These are phyloP conservation scores for Montipora efflorescens DNA, from an alignment of 64 coral and sea anemone genomes.

Conservation along the genomic window DNA sequence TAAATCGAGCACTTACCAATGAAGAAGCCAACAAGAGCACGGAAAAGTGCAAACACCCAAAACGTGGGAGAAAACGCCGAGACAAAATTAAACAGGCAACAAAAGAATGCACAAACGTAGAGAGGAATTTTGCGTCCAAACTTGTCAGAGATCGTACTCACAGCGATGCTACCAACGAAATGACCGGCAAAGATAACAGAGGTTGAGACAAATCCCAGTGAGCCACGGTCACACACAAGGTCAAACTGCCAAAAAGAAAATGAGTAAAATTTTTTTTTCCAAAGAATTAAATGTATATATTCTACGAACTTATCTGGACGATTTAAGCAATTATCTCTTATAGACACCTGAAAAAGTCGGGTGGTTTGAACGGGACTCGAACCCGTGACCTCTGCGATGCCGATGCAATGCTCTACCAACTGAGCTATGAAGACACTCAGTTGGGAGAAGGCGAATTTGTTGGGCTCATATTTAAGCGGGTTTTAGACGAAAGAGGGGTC, in stretches of 20 bases:
- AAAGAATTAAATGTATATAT: neutral
- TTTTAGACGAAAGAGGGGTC: too few species aligned
- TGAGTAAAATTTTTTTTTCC: neutral
- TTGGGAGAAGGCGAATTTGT: too few species aligned
- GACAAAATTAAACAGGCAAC: constrained; percentile 27
- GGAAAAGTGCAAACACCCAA: constrained; percentile 84
- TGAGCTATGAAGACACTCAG: too few species aligned
- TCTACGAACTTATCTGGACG: too few species aligned
- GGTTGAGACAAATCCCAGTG: constrained; percentile 49
- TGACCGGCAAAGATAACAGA: constrained; percentile 66
- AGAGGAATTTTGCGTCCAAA: constrained; percentile 49
- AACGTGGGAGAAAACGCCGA: constrained; percentile 50
- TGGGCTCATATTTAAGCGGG: too few species aligned
- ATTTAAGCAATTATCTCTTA: too few species aligned
- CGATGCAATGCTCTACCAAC: too few species aligned
- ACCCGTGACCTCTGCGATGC: too few species aligned
- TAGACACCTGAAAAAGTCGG: too few species aligned
- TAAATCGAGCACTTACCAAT: constrained; percentile 33
- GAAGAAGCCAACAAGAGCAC: constrained; percentile 67
- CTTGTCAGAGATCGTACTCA: constrained; percentile 61
- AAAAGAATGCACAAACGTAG: constrained; percentile 28
- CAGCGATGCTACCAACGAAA: constrained; percentile 35
- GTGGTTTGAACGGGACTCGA: too few species aligned
- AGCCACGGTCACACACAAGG: constrained; percentile 53
- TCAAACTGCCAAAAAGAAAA: constrained; percentile 56